phyloP scores from a whole-genome alignment of 1,140 invertebrate genomes.

The Ruditapes philippinarum region DNA sequence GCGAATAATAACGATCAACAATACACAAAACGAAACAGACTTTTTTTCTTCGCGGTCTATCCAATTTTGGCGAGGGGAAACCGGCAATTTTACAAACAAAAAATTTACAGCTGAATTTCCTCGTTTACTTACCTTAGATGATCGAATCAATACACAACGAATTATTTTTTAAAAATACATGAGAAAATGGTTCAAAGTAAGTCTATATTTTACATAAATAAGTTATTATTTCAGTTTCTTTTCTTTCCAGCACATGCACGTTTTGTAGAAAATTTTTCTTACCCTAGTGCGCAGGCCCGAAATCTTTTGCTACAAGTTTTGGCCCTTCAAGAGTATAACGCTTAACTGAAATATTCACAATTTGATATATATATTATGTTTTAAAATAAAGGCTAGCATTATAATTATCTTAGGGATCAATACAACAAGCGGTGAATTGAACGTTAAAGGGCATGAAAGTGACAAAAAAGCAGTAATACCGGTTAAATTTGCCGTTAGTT shows the following conservation, averaged over 20 bases:
- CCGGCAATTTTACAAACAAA: neutral
- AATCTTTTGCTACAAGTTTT: neutral
- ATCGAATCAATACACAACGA: constrained; percentile 46
- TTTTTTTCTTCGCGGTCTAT: constrained; percentile 36
- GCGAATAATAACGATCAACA: too few species aligned
- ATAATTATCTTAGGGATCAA: too few species aligned
- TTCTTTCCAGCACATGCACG: constrained; percentile 76
- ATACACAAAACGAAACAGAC: neutral
- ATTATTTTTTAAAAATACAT: constrained; percentile 60
- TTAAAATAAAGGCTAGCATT: too few species aligned
- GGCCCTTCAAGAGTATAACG: neutral
- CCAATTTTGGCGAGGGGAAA: neutral
- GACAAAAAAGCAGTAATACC: too few species aligned
- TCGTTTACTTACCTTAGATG: constrained; percentile 31
- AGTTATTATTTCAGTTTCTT: constrained; percentile 52
- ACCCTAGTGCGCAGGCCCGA: constrained; percentile 57
- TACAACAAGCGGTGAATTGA: too few species aligned
- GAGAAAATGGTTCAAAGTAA: constrained; percentile 30
- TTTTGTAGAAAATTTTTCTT: constrained; percentile 73
- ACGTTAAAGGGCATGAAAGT: too few species aligned
- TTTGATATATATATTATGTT: too few species aligned
- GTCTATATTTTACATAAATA: constrained; percentile 44
- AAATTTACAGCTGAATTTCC: neutral
- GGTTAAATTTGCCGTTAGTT: too few species aligned
- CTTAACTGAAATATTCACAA: too few species aligned